Base-by-base conservation (phyloP, 2,797 vertebrate species). In the Pitangus sulphuratus region DNA sequence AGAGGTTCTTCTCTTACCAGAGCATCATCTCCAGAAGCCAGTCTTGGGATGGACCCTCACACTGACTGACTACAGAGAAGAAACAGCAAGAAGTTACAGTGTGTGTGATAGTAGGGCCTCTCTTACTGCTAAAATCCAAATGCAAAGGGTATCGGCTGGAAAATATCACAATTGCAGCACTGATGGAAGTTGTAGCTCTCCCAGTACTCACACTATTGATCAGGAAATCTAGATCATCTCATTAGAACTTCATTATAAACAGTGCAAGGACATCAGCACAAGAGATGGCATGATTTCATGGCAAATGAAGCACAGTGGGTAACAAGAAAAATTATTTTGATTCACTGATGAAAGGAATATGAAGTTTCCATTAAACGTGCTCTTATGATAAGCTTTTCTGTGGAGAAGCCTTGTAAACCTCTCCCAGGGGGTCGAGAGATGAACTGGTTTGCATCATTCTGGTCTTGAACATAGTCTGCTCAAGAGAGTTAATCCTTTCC, bases 211-310 rank as follows among this genome's bases (percentile, higher is more conserved):
- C 4, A 9, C 33, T 79, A 58, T 74, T 83, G 78, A 83, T 68
- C 3, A 0, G 62, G 60, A 91, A 76, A 91, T 90, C 79, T 77
- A 42, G 64, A 68, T 71, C 15, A 30, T 79, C 53, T 91, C 53
- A 60, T 93, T 75, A 94, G 84, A 61, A 80, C 56, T 84, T 87
- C 44, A 53, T 93, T 91, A 84, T 72, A 80, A 94, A 88, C 71
- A 69, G 53, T 78, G 56, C 53, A 90, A 92, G 76, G 69, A 84
- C 42, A 91, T 94, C 92, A 91, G 50, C 66, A 81, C 20, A 45
- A 90, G 84, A 79, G 60, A 84, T 26, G 54, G 48, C 45, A 6
- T 81, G 35, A 81, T 93, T 91, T 95, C 51, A 74, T 65, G 61
- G 84, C 79, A 92, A 93, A 86, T 84, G 53, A 82, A 92, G 71